Evolutionary conservation across 2,888 invertebrate genomes (phyloP).

Genomic region (Fragum whitleyi): DNA sequence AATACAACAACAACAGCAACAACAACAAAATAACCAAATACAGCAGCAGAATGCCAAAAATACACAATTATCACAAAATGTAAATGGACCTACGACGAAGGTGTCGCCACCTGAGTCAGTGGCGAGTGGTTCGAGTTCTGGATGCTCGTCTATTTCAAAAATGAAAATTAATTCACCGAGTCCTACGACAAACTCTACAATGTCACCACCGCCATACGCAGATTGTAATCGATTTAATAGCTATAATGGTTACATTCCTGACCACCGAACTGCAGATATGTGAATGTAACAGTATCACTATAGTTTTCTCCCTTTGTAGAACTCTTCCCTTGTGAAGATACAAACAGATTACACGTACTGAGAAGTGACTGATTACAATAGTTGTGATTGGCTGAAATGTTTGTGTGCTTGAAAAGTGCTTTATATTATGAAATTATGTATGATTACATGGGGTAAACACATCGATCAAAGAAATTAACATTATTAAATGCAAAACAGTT

Average conservation of each 20-base stretch:
- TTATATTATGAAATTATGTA: background rate
- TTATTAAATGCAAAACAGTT: too few species aligned
- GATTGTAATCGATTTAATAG: slow-evolving; percentile 78
- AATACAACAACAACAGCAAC: slow-evolving; percentile 56
- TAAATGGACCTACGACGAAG: slow-evolving; percentile 71
- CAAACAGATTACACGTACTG: background rate
- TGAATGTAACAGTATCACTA: background rate
- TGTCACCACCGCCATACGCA: slow-evolving; percentile 63
- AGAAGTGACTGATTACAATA: background rate
- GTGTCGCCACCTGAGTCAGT: slow-evolving; percentile 82
- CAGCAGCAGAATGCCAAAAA: slow-evolving; percentile 65
- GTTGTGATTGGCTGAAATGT: slow-evolving; percentile 4
- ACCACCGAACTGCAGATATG: slow-evolving; percentile 76
- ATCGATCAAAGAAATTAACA: background rate
- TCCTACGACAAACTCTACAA: slow-evolving; percentile 54
- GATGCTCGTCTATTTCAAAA: slow-evolving; percentile 67
- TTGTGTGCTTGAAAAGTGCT: slow-evolving; percentile 31
- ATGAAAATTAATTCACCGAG: slow-evolving; percentile 64
- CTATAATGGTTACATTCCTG: slow-evolving; percentile 78
- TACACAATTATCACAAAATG: slow-evolving; percentile 56
- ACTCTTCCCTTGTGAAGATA: slow-evolving; percentile 5
- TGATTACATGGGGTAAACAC: slow-evolving; percentile 9
- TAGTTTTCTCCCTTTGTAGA: background rate
- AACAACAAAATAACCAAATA: slow-evolving; percentile 48
- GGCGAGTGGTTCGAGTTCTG: slow-evolving; percentile 81